A percentile compares a stretch with the other conserved stretches of the same genome.
Conservation (phyloP, 2,113 vertebrate species). For the Cephalopterus ornatus region DNA sequence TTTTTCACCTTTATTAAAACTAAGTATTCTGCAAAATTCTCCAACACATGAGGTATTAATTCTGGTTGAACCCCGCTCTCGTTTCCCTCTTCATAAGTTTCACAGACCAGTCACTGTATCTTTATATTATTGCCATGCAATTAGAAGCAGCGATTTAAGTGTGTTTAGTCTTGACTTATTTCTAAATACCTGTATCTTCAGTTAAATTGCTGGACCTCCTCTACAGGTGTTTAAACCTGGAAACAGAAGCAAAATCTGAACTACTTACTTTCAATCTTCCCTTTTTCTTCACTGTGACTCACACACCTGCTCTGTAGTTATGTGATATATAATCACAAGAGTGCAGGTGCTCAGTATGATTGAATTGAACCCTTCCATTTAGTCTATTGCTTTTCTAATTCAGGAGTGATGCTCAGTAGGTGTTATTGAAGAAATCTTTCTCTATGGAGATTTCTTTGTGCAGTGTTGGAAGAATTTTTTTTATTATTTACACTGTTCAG, state of each 20-base stretch:
- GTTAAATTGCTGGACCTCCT: not conserved
- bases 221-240: slow-evolving; percentile 19
- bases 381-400: slow-evolving; percentile 23
- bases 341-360: slow-evolving; percentile 27
- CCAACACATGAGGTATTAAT: not conserved
- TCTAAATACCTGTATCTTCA: not conserved
- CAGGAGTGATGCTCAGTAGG: not conserved
- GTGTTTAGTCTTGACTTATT: not conserved
- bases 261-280: not conserved
- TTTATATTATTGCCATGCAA: slow-evolving; percentile 8
- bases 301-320: slow-evolving; percentile 15
- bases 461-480: not conserved
- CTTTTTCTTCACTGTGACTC: slow-evolving; percentile 9
- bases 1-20: not conserved
- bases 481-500: slow-evolving; percentile 65
- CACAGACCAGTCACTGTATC: not conserved
- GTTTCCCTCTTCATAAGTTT: not conserved
- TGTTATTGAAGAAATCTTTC: slow-evolving; percentile 40
- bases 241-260: slow-evolving; percentile 31
- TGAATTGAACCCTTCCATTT: slow-evolving; percentile 44
- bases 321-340: slow-evolving; percentile 26
- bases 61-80: not conserved
- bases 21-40: not conserved
- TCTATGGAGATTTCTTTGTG: slow-evolving; percentile 47
- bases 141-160: slow-evolving; percentile 16